phyloP scores from a whole-genome alignment of 2,797 vertebrate genomes.

The Oryzias sinensis region DNA sequence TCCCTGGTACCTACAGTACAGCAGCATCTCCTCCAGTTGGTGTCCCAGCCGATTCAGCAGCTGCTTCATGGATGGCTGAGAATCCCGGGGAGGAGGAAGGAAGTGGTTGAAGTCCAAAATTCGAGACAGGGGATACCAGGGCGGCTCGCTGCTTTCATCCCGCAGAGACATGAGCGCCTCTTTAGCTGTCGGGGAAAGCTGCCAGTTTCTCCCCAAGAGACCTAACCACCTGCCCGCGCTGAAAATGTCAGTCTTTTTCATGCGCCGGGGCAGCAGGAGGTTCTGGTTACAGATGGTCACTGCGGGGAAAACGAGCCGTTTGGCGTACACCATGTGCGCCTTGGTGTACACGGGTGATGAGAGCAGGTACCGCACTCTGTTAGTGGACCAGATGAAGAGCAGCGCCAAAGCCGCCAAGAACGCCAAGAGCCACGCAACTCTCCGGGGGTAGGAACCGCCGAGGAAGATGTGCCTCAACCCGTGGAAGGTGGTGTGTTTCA shows the following conservation, averaged over 20 bases:
- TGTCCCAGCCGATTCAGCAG: constrained; percentile 83
- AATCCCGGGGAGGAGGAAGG: constrained; percentile 79
- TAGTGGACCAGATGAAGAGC: constrained; percentile 82
- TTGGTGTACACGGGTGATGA: constrained; percentile 83
- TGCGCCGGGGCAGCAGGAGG: constrained; percentile 78
- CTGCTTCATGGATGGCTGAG: constrained; percentile 78
- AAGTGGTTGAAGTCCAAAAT: constrained; percentile 85
- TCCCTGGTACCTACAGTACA: constrained; percentile 82
- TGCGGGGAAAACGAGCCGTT: constrained; percentile 81
- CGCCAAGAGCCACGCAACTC: constrained; percentile 80
- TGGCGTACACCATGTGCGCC: constrained; percentile 82
- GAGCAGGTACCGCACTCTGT: constrained; percentile 81
- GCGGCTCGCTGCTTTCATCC: constrained; percentile 56
- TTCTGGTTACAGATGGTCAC: constrained; percentile 86
- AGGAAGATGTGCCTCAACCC: constrained; percentile 79
- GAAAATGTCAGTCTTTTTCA: constrained; percentile 84
- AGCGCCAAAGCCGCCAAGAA: constrained; percentile 76
- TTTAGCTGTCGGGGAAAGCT: constrained; percentile 70
- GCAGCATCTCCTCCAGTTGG: constrained; percentile 85
- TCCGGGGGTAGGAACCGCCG: constrained; percentile 76
- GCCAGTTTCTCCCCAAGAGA: constrained; percentile 79
- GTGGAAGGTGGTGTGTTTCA: constrained; percentile 79
- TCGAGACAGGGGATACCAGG: constrained; percentile 78
- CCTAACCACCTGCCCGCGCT: constrained; percentile 83
- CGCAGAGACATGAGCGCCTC: constrained; percentile 68